Base-by-base conservation (phyloP, 2,888 invertebrate species). In the Drosophila helvetica region DNA sequence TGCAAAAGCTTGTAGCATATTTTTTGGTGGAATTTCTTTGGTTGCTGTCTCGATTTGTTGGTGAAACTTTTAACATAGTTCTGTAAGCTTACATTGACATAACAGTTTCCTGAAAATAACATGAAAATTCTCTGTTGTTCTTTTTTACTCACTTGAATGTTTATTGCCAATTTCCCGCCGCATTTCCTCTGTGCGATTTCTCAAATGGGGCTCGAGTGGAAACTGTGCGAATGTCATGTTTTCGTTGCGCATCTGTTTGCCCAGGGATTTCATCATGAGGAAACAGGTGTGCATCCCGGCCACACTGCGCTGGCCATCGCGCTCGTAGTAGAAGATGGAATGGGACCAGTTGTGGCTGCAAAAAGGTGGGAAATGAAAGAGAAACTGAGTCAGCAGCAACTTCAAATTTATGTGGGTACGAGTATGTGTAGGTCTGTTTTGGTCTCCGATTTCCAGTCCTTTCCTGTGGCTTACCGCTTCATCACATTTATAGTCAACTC, bases 241-340 rank as follows among this genome's bases (percentile, higher is more conserved):
- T 43, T 90, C 90, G 1, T 85, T 81, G 7, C 93, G 91, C 92
- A 93, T 92, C 80, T 91, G 92, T 78, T 94, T 93, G 55, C 96
- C 95, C 75, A 98, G 91, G 0, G 95, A 95, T 71, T 94, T 94
- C 92, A 96, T 95, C 91, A 96, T 94, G 19, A 97, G 93, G 79
- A 94, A 95, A 79, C 98, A 98, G 7, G 96, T 96, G 71, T 94
- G 93, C 12, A 93, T 92, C 0, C 97, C 97, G 8, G 94, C 95
- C 0, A 94, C 93, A 79, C 94, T 93, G 48, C 93, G 92, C 83
- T 95, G 95, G 0, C 96, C 96, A 68, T 95, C 93, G 12, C 95
- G 94, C 79, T 97, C 96, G 91, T 96, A 97, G 76, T 98, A 92
- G 64, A 97, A 92, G 48, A 95, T 94, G 1, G 95, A 93, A 78